phyloP scores from a whole-genome alignment of 2,888 invertebrate genomes.

The Microctonus hyperodae region DNA sequence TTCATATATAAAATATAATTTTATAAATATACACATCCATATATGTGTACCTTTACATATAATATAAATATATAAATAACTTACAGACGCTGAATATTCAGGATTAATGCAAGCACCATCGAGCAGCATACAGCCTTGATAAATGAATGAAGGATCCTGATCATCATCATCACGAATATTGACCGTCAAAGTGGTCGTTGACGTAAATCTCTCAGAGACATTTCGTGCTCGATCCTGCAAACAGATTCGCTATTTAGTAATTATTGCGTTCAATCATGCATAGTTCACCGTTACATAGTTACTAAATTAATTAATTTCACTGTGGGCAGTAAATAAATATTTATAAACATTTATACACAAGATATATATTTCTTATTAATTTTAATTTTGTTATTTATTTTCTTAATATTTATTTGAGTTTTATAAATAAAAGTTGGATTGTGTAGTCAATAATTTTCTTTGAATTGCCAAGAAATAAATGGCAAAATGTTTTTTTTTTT shows the following conservation, averaged over 20 bases:
- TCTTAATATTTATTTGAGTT: neutral
- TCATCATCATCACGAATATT: slow-evolving; percentile 90
- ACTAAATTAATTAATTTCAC: too few relatives aligned
- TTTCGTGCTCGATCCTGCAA: slow-evolving; percentile 85
- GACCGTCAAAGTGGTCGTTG: slow-evolving; percentile 85
- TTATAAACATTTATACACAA: too few relatives aligned
- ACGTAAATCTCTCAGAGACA: slow-evolving; percentile 76
- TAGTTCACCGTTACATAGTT: slow-evolving; percentile 4
- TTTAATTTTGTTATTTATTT: neutral
- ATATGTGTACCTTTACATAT: too few relatives aligned
- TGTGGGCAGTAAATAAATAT: neutral
- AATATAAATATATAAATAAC: slow-evolving; percentile 52
- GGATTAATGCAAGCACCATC: slow-evolving; percentile 89
- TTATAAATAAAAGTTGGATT: neutral
- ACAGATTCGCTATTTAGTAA: slow-evolving; percentile 28
- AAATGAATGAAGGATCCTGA: slow-evolving; percentile 89
- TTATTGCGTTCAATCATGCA: slow-evolving; percentile 22
- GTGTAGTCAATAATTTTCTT: neutral
- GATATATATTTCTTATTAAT: neutral
- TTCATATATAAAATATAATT: neutral
- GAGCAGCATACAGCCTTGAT: slow-evolving; percentile 82
- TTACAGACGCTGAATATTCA: slow-evolving; percentile 83
- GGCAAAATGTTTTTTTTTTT: neutral
- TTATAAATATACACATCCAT: neutral
- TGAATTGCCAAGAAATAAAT: neutral